These are phyloP conservation scores for Drosophila ficusphila DNA, from an alignment of 1,140 invertebrate genomes.

Conservation along the genomic window DNA sequence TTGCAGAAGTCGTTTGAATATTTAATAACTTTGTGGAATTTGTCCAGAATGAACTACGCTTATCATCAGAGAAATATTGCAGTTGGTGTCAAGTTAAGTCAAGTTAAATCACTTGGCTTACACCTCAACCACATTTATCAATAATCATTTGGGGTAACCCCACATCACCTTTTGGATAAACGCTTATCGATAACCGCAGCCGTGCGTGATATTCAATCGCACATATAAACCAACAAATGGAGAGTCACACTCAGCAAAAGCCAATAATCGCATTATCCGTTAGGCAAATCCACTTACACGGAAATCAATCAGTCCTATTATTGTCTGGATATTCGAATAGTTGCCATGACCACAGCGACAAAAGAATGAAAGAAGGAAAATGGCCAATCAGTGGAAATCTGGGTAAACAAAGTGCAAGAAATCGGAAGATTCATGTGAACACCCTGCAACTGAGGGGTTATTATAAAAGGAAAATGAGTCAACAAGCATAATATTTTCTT, in stretches of 20 bases:
- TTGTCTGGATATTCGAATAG: constrained; percentile 35
- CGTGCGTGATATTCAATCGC: constrained; percentile 27
- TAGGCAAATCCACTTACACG: constrained; percentile 65
- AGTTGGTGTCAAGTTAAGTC: too few relatives aligned
- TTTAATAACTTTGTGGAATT: not conserved
- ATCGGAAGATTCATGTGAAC: not conserved
- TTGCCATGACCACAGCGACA: constrained; percentile 41
- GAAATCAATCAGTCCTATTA: constrained; percentile 72
- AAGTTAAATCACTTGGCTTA: not conserved
- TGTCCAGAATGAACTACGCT: not conserved
- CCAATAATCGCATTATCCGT: constrained; percentile 67
- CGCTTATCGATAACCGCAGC: constrained; percentile 30
- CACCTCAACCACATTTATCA: not conserved
- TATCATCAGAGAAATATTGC: too few relatives aligned
- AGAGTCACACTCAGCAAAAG: constrained; percentile 28
- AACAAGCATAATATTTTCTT: too few relatives aligned
- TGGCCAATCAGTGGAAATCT: constrained; percentile 59
- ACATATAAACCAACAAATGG: constrained; percentile 28
- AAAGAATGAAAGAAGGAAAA: constrained; percentile 21
- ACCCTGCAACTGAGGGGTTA: too few relatives aligned
- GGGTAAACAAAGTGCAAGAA: constrained; percentile 42
- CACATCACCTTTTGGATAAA: constrained; percentile 11
- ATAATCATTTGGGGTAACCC: constrained; percentile 3
- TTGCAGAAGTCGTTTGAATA: not conserved
- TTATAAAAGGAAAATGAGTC: too few relatives aligned